A percentile compares a stretch with the other conserved stretches of the same genome.
Evolutionary conservation across 2,113 vertebrate genomes (phyloP).

Genomic region (Cranoglanis bouderius): DNA sequence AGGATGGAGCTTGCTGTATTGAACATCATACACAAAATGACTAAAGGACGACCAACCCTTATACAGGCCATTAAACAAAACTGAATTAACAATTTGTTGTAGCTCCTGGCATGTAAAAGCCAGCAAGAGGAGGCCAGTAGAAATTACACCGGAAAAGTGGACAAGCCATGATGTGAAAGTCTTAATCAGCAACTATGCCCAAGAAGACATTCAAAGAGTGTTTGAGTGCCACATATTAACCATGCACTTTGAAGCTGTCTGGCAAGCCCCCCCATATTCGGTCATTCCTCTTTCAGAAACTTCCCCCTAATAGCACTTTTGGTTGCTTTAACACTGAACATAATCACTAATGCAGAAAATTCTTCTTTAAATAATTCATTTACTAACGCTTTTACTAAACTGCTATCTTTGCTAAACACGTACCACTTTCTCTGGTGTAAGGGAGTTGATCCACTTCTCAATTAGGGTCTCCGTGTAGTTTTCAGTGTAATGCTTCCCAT

Average conservation of each 20-base stretch:
- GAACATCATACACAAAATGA: background rate
- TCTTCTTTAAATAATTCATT: background rate
- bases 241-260: background rate
- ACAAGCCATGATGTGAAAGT: background rate
- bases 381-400: background rate
- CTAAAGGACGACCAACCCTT: background rate
- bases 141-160: background rate
- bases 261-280: no score
- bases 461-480: constrained; percentile 98
- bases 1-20: background rate
- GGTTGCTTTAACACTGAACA: background rate
- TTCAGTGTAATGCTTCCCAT: constrained; percentile 91
- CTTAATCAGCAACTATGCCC: background rate
- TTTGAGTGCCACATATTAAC: background rate
- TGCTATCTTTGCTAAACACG: background rate
- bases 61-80: background rate
- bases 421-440: constrained; percentile 98
- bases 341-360: background rate
- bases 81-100: background rate
- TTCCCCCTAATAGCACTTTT: background rate
- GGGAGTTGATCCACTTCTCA: constrained; percentile 99
- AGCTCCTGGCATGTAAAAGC: background rate
- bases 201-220: background rate
- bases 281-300: background rate
- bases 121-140: background rate